Evolutionary conservation across 2,113 vertebrate genomes (phyloP).

Genomic region (Dinomys branickii): DNA sequence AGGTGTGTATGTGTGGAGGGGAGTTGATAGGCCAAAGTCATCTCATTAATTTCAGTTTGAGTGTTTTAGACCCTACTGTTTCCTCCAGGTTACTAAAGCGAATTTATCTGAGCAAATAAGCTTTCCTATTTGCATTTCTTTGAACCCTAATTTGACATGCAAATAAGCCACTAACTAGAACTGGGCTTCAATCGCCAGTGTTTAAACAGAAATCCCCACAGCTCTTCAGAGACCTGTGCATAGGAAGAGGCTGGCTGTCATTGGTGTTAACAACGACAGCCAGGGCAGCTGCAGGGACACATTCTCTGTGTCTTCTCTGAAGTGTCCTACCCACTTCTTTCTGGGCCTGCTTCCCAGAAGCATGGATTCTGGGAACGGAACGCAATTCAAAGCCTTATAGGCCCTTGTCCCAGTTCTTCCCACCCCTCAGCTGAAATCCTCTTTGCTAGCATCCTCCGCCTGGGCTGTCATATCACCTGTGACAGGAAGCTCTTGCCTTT

Average conservation of each 20-base stretch:
- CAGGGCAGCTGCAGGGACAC: neutral
- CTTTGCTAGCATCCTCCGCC: neutral
- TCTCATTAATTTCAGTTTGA: conserved; percentile 65
- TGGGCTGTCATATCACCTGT: neutral
- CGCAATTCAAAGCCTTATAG: neutral
- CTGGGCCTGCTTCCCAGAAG: neutral
- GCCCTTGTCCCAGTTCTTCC: neutral
- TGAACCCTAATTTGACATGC: conserved; percentile 81
- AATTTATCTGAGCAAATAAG: conserved; percentile 80
- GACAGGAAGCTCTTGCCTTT: neutral
- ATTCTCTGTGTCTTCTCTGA: neutral
- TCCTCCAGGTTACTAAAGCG: conserved; percentile 81
- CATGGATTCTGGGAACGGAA: neutral
- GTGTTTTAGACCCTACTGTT: conserved; percentile 67
- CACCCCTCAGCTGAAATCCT: neutral
- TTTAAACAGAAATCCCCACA: conserved; percentile 77
- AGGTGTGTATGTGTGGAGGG: neutral
- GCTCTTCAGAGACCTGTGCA: neutral
- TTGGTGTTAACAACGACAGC: neutral
- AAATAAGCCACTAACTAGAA: conserved; percentile 77
- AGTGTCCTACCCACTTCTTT: neutral
- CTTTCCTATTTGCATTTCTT: conserved; percentile 80
- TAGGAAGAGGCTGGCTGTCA: neutral
- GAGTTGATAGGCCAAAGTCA: conserved; percentile 1
- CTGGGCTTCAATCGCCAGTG: conserved; percentile 40